A percentile compares a stretch with the other conserved stretches of the same genome.
These are phyloP conservation scores for Sinonovacula constricta DNA, from an alignment of 1,140 invertebrate species.

Conservation along the genomic window DNA sequence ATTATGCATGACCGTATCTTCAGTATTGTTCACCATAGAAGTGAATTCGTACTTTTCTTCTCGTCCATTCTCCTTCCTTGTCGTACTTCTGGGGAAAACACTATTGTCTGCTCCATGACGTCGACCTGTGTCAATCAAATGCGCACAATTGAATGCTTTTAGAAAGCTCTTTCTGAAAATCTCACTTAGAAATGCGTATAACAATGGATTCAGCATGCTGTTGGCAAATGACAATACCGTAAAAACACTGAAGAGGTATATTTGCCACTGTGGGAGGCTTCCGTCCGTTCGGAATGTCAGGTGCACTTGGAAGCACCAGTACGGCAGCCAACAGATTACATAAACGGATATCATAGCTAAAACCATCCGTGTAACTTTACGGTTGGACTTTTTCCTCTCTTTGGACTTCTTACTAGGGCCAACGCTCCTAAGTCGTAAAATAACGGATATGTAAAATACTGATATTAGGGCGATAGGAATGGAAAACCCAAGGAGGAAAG, in stretches of 20 bases:
- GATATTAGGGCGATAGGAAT: slow-evolving; percentile 94
- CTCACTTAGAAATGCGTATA: slow-evolving; percentile 90
- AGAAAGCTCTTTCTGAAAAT: slow-evolving; percentile 87
- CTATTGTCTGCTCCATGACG: slow-evolving; percentile 91
- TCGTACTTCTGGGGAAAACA: slow-evolving; percentile 84
- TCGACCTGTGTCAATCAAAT: slow-evolving; percentile 57
- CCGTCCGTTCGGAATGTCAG: slow-evolving; percentile 57
- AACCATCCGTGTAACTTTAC: slow-evolving; percentile 96
- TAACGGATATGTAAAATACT: slow-evolving; percentile 96
- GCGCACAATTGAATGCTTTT: slow-evolving; percentile 84
- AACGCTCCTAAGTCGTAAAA: slow-evolving; percentile 86
- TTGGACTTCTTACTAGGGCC: slow-evolving; percentile 85
- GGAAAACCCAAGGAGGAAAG: slow-evolving; percentile 94
- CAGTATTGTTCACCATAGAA: slow-evolving; percentile 50
- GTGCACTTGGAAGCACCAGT: slow-evolving; percentile 89
- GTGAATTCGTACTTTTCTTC: slow-evolving; percentile 52
- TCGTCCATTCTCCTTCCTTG: slow-evolving; percentile 41
- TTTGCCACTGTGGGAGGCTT: slow-evolving; percentile 53
- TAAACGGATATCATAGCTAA: slow-evolving; percentile 97
- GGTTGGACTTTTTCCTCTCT: slow-evolving; percentile 94
- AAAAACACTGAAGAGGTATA: slow-evolving; percentile 70
- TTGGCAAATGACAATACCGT: slow-evolving; percentile 75
- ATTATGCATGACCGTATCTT: slow-evolving; percentile 35
- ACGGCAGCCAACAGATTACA: slow-evolving; percentile 97
- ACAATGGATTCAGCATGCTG: slow-evolving; percentile 88